Evolutionary conservation across 2,888 invertebrate species (phyloP).

Genomic region (Eustalomyia histrio): DNA sequence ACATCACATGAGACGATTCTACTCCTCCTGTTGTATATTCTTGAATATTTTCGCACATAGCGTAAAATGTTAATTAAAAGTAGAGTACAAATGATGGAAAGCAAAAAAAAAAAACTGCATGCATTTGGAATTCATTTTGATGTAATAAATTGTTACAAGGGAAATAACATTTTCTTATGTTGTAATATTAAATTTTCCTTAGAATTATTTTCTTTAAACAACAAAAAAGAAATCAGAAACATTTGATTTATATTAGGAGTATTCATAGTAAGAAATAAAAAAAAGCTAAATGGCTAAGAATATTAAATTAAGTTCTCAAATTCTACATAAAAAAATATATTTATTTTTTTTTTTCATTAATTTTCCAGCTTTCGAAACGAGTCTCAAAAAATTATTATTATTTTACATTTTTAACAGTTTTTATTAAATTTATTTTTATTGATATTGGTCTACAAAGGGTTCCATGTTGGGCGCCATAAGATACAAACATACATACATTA

Average conservation of each 20-base stretch:
- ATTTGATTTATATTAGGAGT: neutral
- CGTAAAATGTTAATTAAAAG: slow-evolving; percentile 64
- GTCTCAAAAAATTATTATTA: too few species aligned
- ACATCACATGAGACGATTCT: neutral
- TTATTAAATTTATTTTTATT: too few species aligned
- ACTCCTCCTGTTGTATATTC: neutral
- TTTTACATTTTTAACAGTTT: too few species aligned
- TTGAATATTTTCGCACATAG: slow-evolving; percentile 45
- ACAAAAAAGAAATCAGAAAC: neutral
- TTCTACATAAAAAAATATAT: too few species aligned
- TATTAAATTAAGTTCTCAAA: too few species aligned
- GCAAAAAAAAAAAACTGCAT: slow-evolving; percentile 10
- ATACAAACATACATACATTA: too few species aligned
- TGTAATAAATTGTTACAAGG: neutral
- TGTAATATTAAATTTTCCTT: neutral
- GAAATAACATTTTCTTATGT: neutral
- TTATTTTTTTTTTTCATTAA: too few species aligned
- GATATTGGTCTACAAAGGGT: too few species aligned
- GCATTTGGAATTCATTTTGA: neutral
- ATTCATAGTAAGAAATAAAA: too few species aligned
- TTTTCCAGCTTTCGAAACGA: too few species aligned
- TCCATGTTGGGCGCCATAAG: too few species aligned
- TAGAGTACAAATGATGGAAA: slow-evolving; percentile 19
- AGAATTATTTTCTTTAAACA: neutral
- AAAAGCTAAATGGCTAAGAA: too few species aligned